Evolutionary conservation across 2,797 vertebrate genomes (phyloP), one percentile per base, ranked within the genome.

Genomic region (Tolypeutes matacus): DNA sequence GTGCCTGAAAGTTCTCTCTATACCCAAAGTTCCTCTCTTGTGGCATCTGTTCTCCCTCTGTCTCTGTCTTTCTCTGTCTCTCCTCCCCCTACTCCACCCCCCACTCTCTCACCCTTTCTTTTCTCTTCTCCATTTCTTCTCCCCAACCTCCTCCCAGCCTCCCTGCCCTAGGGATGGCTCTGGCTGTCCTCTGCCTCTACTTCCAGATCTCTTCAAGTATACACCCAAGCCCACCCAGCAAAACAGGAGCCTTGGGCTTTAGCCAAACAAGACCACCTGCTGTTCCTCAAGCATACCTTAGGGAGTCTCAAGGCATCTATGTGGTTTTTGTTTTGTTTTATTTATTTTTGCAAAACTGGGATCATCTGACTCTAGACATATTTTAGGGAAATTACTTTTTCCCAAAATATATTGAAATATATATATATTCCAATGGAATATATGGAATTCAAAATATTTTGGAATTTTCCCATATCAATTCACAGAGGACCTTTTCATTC

Each of bases 261-360:
- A 17, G n/a, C n/a, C n/a, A 91, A 77, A 31, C 5, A 31, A 89
- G 70, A 62, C 36, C 3, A 34, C 73, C 25, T 27, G 5, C 56
- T 85, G 7, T 62, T 87, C 73, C 15, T 62, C 25, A 88, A 76
- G 25, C 25, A 86, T 76, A 70, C 21, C 42, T 8, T 69, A 49
- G 29, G 11, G 17, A 27, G 25, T 72, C 62, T 90, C 83, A 92
- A 89, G 53, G 34, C 25, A 92, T 29, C 31, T 42, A 49, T 25
- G 20, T 49, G 14, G 23, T 85, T 86, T 92, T 83, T 77, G 13
- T 53, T 86, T 69, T 77, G 34, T 65, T 83, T 96, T 81, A 65
- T 65, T 88, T 75, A 62, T 65, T 93, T 39, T 73, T 58, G 56
- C 18, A 78, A 89, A 92, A 76, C 72, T 70, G 29, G 31, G 86